phyloP scores from a whole-genome alignment of 2,888 invertebrate species.

The Drosophila fungiperda region DNA sequence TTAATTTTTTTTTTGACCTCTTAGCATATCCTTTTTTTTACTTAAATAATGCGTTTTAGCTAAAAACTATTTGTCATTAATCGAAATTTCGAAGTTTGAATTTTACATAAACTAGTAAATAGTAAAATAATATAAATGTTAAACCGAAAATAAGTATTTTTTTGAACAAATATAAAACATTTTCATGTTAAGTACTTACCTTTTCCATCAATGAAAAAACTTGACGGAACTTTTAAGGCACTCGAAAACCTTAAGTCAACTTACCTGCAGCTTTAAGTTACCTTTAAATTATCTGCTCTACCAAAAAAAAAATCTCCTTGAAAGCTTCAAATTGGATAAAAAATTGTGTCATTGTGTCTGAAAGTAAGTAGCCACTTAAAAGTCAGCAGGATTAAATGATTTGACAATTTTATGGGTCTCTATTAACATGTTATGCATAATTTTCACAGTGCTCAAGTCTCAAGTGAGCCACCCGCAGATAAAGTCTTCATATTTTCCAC shows the following conservation, averaged over 20 bases:
- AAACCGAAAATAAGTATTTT: not conserved
- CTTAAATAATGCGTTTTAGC: conserved; percentile 1
- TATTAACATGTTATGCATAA: conserved; percentile 11
- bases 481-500: conserved; percentile 34
- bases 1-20: not conserved
- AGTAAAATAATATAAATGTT: not conserved
- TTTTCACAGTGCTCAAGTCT: conserved; percentile 5
- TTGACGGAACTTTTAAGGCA: not conserved
- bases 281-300: not conserved
- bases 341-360: conserved; percentile 4
- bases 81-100: not conserved
- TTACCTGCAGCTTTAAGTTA: not conserved
- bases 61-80: not conserved
- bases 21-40: conserved; percentile 20
- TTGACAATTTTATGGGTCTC: conserved; percentile 36
- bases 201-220: not conserved
- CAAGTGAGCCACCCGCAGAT: not conserved
- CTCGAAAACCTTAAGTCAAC: not conserved
- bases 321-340: not conserved
- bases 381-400: conserved; percentile 34
- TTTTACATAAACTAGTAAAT: not conserved
- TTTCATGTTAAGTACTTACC: not conserved
- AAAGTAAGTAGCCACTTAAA: conserved; percentile 13
- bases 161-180: not conserved
- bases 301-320: not conserved